A percentile compares a stretch with the other conserved stretches of the same genome.
phyloP scores from a whole-genome alignment of 2,797 vertebrate genomes.

The Phylloscopus collybita region DNA sequence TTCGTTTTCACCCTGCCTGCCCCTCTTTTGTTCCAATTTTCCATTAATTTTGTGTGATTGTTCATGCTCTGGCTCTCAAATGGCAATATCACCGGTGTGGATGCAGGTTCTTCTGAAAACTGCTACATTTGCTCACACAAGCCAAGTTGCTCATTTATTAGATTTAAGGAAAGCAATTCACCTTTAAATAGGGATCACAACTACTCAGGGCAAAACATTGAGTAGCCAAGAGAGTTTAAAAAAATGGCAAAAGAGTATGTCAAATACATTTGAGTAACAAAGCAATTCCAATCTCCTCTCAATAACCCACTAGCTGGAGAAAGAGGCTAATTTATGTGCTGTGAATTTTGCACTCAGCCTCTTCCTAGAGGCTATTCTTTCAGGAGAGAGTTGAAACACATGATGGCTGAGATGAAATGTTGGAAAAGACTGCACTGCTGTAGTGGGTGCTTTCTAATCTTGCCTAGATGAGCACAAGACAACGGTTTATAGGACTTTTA shows the following conservation, averaged over 20 bases:
- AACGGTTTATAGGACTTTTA: neutral
- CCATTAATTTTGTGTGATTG: conserved; percentile 12
- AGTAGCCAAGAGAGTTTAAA: conserved; percentile 44
- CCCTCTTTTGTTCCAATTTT: conserved; percentile 33
- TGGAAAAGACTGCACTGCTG: neutral
- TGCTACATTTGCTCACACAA: neutral
- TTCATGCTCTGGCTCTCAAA: neutral
- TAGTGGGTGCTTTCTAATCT: neutral
- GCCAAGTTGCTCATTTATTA: conserved; percentile 31
- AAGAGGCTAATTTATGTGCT: conserved; percentile 65
- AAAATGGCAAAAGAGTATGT: conserved; percentile 37
- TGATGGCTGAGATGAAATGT: conserved; percentile 35
- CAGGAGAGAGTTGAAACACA: conserved; percentile 4
- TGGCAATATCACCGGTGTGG: neutral
- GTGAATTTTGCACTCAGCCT: conserved; percentile 58
- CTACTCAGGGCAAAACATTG: conserved; percentile 46
- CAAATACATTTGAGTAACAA: conserved; percentile 64
- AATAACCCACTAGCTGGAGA: conserved; percentile 61
- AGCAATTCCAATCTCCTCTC: conserved; percentile 58
- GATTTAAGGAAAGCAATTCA: conserved; percentile 55
- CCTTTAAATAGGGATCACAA: conserved; percentile 48
- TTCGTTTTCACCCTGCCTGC: neutral
- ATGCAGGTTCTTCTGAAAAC: neutral
- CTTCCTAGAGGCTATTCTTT: conserved; percentile 68
- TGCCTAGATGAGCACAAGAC: neutral